phyloP scores from a whole-genome alignment of 2,888 invertebrate species.

The Melieria omissa region DNA sequence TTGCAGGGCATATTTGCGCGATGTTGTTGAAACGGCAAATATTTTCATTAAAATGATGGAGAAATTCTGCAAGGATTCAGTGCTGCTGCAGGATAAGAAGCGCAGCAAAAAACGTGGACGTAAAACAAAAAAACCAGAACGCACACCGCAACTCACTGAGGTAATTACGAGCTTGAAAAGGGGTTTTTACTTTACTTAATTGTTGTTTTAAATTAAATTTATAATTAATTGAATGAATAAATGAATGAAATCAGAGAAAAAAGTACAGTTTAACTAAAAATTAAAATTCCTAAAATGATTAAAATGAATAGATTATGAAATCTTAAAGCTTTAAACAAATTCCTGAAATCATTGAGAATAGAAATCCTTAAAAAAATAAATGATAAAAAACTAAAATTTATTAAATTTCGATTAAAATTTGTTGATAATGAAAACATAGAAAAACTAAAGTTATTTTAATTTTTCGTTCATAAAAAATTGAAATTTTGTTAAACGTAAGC shows the following conservation, averaged over 20 bases:
- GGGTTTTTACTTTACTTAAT: no score
- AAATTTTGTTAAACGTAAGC: no score
- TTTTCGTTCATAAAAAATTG: no score
- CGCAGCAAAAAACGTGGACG: constrained; percentile 50
- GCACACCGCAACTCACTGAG: constrained; percentile 62
- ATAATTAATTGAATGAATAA: not conserved
- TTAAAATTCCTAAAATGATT: no score
- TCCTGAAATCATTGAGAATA: no score
- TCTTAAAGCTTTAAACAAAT: no score
- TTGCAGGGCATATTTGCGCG: constrained; percentile 81
- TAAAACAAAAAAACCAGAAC: constrained; percentile 61
- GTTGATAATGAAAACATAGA: no score
- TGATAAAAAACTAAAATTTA: constrained; percentile 35
- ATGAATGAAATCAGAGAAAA: not conserved
- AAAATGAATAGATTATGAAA: no score
- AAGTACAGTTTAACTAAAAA: no score
- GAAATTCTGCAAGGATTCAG: constrained; percentile 72
- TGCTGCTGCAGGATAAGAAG: constrained; percentile 79
- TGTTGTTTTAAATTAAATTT: no score
- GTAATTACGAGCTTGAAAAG: constrained; percentile 47
- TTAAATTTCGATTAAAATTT: constrained; percentile 51
- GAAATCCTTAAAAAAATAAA: not conserved
- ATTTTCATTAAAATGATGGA: constrained; percentile 92
- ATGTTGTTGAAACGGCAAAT: constrained; percentile 90
- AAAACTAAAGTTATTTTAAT: no score